Evolutionary conservation across 2,888 invertebrate genomes (phyloP).

Genomic region (Noctua comes): DNA sequence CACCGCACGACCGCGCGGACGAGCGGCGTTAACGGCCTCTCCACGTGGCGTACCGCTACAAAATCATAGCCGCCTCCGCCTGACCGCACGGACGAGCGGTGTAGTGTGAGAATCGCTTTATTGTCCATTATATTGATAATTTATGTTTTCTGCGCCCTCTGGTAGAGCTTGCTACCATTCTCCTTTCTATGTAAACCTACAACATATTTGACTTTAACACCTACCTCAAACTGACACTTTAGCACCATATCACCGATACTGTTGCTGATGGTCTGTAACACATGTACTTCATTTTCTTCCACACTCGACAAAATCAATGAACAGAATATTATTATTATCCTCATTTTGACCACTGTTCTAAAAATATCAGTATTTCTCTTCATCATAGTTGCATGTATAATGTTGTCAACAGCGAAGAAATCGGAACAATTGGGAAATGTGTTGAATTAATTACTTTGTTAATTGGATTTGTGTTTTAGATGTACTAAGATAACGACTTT

Average conservation of each 20-base stretch:
- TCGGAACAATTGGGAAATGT: slow-evolving; percentile 34
- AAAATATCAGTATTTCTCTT: slow-evolving; percentile 2
- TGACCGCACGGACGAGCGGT: background rate
- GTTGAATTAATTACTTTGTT: slow-evolving; percentile 48
- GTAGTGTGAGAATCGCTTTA: background rate
- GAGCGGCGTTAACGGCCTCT: background rate
- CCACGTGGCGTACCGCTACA: background rate
- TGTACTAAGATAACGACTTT: slow-evolving; percentile 1
- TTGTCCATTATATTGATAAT: background rate
- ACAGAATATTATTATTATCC: slow-evolving; percentile 15
- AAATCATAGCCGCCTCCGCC: background rate
- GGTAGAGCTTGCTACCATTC: background rate
- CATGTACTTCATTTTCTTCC: slow-evolving; percentile 16
- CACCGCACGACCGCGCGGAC: background rate
- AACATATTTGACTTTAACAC: background rate
- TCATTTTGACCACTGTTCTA: slow-evolving; percentile 2
- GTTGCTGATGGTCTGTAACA: slow-evolving; percentile 37
- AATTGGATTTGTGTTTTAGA: slow-evolving; percentile 42
- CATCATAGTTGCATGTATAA: background rate
- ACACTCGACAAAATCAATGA: slow-evolving; percentile 14
- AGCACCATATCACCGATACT: slow-evolving; percentile 42
- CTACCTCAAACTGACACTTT: slow-evolving; percentile 53
- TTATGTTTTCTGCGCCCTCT: background rate
- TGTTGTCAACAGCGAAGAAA: slow-evolving; percentile 6
- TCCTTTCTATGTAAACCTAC: too few species aligned